Evolutionary conservation across 2,797 vertebrate species (phyloP), one percentile per base, ranked within the genome.

Genomic region (Chloroceryle amazona): DNA sequence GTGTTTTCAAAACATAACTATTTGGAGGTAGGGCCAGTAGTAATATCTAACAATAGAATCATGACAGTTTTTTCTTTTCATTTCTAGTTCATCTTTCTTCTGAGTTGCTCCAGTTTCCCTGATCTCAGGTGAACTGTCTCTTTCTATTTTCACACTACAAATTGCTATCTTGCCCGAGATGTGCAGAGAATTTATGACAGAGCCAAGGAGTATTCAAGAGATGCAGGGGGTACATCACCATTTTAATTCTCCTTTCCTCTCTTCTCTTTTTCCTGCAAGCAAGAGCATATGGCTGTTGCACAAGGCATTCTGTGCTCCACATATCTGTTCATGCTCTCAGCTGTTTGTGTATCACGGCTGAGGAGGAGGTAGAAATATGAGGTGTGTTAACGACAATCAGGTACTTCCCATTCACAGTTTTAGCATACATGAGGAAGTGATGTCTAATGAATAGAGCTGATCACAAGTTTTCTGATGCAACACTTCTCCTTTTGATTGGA

Each of bases 391-490:
- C 94, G 93, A 7, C n/a, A 94, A 63, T 13, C 76, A 76, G 83
- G 57, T 92, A 73, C 86, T 94, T 93, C 74, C 60, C 78, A 82
- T 95, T 93, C 52, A 26, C 60, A 46, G 47, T 86, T 87, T 67
- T 81, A 83, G 76, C 1, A 9, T 52, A 57, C 4, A 1, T 20
- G 80, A 93, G 94, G 95, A 96, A 96, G 47, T 26, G 25, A 75
- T 93, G 54, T 71, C 62, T 88, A 79, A 92, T 83, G 58, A 92
- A 31, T 70, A 78, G 55, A 93, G 71, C 41, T 0, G 21, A 91
- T 94, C 71, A 18, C 39, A 37, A 22, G 5, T 87, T 81, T 89
- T 90, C 86, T 97, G 95, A 95, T 74, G 96, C 91, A 97, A 96
- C 39, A 10, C 20, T 89, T 93, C 86, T 83, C 28, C 5, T 14